Evolutionary conservation across 2,888 invertebrate genomes (phyloP), one percentile per base, ranked within the genome.

Genomic region (Nomada fabriciana): DNA sequence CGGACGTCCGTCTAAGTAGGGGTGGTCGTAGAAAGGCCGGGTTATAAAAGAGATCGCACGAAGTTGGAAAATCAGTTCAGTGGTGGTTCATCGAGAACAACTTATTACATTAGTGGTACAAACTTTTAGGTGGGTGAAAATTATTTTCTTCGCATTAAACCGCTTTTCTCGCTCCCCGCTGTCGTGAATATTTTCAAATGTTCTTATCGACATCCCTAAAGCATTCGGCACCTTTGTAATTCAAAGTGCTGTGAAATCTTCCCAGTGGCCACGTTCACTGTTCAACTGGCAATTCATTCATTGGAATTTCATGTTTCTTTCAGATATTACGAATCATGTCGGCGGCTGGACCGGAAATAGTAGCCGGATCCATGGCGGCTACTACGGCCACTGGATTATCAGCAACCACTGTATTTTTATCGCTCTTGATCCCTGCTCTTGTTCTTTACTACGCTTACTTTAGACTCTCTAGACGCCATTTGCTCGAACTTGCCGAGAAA

Each of bases 381-480:
- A 93, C 94, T 84, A 92, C 94, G 42, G 92, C 94, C 89, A 93
- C 94, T 90, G 94, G 95, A 47, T 94, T 95, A 92, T 95, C 96
- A 59, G 95, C 97, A 36, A 96, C 96, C 75, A 96, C 95, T 87
- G 94, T 97, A 81, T 97, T 97, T 92, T 96, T 97, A 88, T 95
- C 96, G 82, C 95, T 97, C n/a, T 94, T 97, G 64, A 93, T 97
- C 25, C 97, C 96, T 57, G 96, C 97, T 0, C 42, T 97, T 52
- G 93, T 96, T 3, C 94, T 97, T 67, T 97, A 96, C 95, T 96
- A 96, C 91, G 94, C 96, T 43, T 97, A 97, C 94, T 97, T 97
- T 96, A 95, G 96, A 65, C 94, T 97, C 89, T 97, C 97, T 13
- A 95, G 97, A n/a, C 95, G 96, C 55, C 96, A 96, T 90, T 90